Conservation (phyloP, 2,113 vertebrate genomes). For the Ictalurus furcatus region DNA sequence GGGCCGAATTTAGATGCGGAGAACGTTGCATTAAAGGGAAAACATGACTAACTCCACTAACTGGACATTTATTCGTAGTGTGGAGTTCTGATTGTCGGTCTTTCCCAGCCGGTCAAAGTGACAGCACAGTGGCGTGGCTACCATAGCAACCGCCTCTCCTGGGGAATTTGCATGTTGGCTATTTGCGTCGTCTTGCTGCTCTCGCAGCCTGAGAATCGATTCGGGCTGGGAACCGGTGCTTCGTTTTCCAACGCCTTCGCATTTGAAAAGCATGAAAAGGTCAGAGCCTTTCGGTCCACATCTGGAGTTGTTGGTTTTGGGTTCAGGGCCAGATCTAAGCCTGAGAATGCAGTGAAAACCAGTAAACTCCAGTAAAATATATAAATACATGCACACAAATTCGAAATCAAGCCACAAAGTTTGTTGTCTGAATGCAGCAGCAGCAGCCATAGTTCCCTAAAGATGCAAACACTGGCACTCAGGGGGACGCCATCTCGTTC, state of each 20-base stretch:
- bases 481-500: neutral
- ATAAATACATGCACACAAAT: neutral
- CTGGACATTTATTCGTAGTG: neutral
- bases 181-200: constrained; percentile 41
- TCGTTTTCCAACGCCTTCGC: constrained; percentile 43
- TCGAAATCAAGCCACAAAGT: neutral
- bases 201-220: constrained; percentile 44
- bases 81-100: neutral
- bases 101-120: constrained; percentile 31
- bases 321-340: constrained; percentile 10
- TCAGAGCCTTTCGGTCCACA: constrained; percentile 45
- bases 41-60: neutral
- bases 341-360: neutral
- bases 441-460: no score
- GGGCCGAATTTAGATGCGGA: neutral
- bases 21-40: neutral
- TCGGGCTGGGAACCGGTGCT: constrained; percentile 37
- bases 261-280: constrained; percentile 37
- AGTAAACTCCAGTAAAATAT: neutral
- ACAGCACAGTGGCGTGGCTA: constrained; percentile 9
- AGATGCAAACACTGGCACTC: neutral
- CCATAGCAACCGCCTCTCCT: constrained; percentile 25
- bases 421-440: neutral
- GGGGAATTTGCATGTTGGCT: constrained; percentile 30
- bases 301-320: constrained; percentile 51